These are phyloP conservation scores for Synodontis membranacea DNA, from an alignment of 2,113 vertebrate species.

Conservation along the genomic window DNA sequence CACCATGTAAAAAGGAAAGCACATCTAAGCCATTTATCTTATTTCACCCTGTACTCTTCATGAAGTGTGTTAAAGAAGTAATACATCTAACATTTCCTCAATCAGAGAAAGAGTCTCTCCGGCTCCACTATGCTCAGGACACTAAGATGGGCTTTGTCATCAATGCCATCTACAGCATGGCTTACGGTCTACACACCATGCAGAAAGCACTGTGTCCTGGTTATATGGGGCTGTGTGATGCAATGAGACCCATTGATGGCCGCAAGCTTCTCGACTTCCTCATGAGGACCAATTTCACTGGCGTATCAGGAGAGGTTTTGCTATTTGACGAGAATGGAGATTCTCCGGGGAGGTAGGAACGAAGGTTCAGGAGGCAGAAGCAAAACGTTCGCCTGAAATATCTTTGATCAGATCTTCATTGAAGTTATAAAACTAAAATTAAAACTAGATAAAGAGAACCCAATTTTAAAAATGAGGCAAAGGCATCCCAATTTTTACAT, in stretches of 20 bases:
- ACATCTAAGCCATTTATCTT: neutral
- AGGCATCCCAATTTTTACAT: too few species aligned
- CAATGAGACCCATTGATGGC: conserved; percentile 94
- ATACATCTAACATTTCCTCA: conserved; percentile 26
- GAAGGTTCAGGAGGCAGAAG: neutral
- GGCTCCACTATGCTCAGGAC: conserved; percentile 91
- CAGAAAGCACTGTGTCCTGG: conserved; percentile 87
- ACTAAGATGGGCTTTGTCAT: conserved; percentile 99
- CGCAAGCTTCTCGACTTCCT: conserved; percentile 90
- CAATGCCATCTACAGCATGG: conserved; percentile 98
- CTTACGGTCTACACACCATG: conserved; percentile 95
- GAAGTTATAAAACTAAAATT: too few species aligned
- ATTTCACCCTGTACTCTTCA: neutral
- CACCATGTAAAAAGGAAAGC: neutral
- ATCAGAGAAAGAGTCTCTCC: conserved; percentile 86
- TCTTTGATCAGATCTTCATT: too few species aligned
- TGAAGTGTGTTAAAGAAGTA: neutral
- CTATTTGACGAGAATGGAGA: conserved; percentile 95
- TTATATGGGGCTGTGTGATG: conserved; percentile 84
- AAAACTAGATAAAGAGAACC: too few species aligned
- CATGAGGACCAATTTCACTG: conserved; percentile 95
- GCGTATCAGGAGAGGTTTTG: conserved; percentile 91
- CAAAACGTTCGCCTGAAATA: too few species aligned
- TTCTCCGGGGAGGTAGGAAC: conserved; percentile 88
- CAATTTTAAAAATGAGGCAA: too few species aligned